phyloP scores from a whole-genome alignment of 2,113 vertebrate species.

The Pantherophis guttatus region DNA sequence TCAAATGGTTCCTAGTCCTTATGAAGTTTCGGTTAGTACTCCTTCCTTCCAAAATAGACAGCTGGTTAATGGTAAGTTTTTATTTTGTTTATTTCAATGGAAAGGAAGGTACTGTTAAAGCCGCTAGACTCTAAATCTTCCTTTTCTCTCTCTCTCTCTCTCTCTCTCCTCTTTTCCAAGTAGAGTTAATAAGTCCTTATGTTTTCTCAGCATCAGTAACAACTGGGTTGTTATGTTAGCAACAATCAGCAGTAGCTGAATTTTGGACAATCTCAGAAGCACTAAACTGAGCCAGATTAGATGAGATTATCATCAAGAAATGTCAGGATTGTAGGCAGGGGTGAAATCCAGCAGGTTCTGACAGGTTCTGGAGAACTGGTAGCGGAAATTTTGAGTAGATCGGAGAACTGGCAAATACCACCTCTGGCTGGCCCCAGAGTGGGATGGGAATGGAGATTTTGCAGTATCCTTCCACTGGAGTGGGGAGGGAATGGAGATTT shows the following conservation, averaged over 20 bases:
- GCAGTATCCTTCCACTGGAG: too few species aligned
- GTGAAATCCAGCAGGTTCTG: too few species aligned
- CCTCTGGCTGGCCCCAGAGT: too few species aligned
- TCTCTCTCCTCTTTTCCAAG: not conserved
- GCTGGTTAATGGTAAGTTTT: constrained; percentile 35
- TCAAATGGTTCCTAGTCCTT: constrained; percentile 32
- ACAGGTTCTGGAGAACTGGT: too few species aligned
- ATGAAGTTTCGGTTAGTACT: constrained; percentile 30
- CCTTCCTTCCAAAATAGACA: constrained; percentile 25
- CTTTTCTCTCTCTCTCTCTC: too few species aligned
- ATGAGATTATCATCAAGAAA: not conserved
- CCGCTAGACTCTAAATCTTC: not conserved
- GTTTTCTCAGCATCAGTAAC: not conserved
- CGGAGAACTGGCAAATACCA: too few species aligned
- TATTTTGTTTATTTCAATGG: not conserved
- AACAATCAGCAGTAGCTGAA: not conserved
- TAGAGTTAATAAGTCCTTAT: not conserved
- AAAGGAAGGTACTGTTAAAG: not conserved
- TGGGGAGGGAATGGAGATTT: too few species aligned
- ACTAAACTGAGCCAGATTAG: not conserved
- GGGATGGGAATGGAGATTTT: too few species aligned
- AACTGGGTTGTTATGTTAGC: not conserved
- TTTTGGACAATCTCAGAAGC: not conserved
- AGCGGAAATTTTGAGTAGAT: too few species aligned
- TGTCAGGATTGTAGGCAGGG: not conserved